A percentile compares a stretch with the other conserved stretches of the same genome.
These are phyloP conservation scores for Dunckerocampus dactyliophorus DNA, from an alignment of 2,113 vertebrate genomes.

Conservation along the genomic window DNA sequence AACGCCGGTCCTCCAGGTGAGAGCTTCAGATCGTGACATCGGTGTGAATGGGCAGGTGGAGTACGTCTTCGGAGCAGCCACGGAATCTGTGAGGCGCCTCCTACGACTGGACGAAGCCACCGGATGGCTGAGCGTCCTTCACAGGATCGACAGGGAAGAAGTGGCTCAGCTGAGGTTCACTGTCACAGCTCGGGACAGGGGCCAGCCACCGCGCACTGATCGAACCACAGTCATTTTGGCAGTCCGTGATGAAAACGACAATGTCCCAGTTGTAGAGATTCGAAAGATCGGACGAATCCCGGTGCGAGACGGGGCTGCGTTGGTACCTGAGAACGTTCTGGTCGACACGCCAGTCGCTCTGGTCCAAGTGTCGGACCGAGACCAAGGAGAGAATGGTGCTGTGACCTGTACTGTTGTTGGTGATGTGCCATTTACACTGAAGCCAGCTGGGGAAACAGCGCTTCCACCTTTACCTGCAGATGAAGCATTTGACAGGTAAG, in stretches of 20 bases:
- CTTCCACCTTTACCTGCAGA: slow-evolving; percentile 71
- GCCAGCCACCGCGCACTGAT: slow-evolving; percentile 89
- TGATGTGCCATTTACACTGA: slow-evolving; percentile 93
- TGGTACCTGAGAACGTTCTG: slow-evolving; percentile 88
- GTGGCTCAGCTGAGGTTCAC: slow-evolving; percentile 90
- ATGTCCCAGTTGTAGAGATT: slow-evolving; percentile 90
- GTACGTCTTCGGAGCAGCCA: slow-evolving; percentile 90
- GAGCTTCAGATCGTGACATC: slow-evolving; percentile 86
- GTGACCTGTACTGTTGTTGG: slow-evolving; percentile 95
- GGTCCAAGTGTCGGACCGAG: slow-evolving; percentile 92
- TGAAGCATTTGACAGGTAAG: slow-evolving; percentile 82
- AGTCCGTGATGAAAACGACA: slow-evolving; percentile 94
- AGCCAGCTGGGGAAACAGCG: slow-evolving; percentile 82
- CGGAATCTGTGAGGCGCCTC: slow-evolving; percentile 84
- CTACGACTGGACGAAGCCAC: slow-evolving; percentile 88
- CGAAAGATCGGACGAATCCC: slow-evolving; percentile 93
- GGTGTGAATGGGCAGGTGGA: slow-evolving; percentile 96
- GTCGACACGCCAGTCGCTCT: slow-evolving; percentile 93
- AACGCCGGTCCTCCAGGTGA: slow-evolving; percentile 89
- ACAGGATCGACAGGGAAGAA: slow-evolving; percentile 92
- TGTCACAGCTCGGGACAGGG: slow-evolving; percentile 86
- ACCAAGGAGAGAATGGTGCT: slow-evolving; percentile 93
- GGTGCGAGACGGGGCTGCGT: slow-evolving; percentile 85
- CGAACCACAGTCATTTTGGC: slow-evolving; percentile 88
- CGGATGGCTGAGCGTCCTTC: slow-evolving; percentile 91